A percentile compares a stretch with the other conserved stretches of the same genome.
Evolutionary conservation across 2,113 vertebrate species (phyloP).

Genomic region (Mesoclemmys tuberculata): DNA sequence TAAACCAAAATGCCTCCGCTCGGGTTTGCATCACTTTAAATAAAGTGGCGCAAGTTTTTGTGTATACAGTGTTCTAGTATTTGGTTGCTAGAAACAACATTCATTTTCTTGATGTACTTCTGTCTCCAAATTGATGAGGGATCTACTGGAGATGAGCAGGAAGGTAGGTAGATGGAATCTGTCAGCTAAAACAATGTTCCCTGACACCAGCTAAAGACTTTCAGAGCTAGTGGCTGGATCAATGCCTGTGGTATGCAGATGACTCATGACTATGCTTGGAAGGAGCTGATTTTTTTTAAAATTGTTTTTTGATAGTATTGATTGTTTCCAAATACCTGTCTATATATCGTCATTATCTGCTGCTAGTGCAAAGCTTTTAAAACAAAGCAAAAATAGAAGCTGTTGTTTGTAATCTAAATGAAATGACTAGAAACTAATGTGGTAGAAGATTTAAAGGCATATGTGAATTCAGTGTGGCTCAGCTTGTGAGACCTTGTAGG

Average conservation of each 20-base stretch:
- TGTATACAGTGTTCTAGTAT: not conserved
- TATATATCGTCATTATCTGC: not conserved
- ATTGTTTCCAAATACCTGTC: slow-evolving; percentile 36
- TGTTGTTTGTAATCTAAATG: not conserved
- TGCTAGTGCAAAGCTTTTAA: slow-evolving; percentile 9
- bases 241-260: not conserved
- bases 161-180: not conserved
- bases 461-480: not conserved
- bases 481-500: not conserved
- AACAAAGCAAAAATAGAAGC: not conserved
- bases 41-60: not conserved
- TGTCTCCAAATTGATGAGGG: not conserved
- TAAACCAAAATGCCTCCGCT: too few relatives aligned
- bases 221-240: not conserved
- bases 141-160: not conserved
- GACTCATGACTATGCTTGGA: not conserved
- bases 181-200: not conserved
- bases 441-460: not conserved
- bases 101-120: fast-evolving
- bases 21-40: not conserved
- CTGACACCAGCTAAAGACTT: not conserved
- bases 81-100: not conserved
- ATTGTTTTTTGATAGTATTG: slow-evolving; percentile 47
- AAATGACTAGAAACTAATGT: not conserved
- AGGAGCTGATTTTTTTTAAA: slow-evolving; percentile 44